A percentile compares a stretch with the other conserved stretches of the same genome.
Conservation (phyloP, 2,113 vertebrate genomes). For the Plecturocebus donacophilus region DNA sequence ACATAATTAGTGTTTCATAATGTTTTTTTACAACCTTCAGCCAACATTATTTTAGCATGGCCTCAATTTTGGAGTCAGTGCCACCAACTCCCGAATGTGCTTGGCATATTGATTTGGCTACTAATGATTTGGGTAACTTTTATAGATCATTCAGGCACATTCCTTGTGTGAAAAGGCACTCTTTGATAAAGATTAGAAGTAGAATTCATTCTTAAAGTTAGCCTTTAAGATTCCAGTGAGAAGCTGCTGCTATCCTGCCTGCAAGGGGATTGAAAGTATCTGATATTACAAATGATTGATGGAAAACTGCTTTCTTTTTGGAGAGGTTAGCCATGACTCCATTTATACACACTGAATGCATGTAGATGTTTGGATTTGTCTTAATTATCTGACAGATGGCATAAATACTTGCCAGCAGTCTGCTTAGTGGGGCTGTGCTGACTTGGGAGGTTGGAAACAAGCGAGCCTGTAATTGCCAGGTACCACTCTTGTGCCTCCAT, state of each 20-base stretch:
- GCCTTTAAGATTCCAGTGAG: background rate
- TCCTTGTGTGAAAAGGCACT: background rate
- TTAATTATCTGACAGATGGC: background rate
- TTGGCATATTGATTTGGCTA: background rate
- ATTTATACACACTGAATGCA: background rate
- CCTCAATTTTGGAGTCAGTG: background rate
- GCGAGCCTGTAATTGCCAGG: background rate
- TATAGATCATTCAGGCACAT: background rate
- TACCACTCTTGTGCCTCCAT: constrained; percentile 26
- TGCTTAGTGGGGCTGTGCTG: too few species aligned
- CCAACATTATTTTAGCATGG: background rate
- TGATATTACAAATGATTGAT: background rate
- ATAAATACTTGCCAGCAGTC: background rate
- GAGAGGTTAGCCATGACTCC: accelerated
- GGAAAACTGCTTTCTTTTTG: background rate
- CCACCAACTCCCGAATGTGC: background rate
- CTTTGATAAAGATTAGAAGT: background rate
- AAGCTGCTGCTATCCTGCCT: background rate
- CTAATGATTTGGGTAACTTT: background rate
- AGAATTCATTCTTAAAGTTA: background rate
- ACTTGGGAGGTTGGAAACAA: background rate
- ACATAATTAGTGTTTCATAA: background rate
- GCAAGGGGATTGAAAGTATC: background rate
- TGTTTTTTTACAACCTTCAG: background rate
- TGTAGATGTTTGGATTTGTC: background rate